Evolutionary conservation across 2,113 vertebrate genomes (phyloP).

Genomic region (Chloropsis hardwickii): DNA sequence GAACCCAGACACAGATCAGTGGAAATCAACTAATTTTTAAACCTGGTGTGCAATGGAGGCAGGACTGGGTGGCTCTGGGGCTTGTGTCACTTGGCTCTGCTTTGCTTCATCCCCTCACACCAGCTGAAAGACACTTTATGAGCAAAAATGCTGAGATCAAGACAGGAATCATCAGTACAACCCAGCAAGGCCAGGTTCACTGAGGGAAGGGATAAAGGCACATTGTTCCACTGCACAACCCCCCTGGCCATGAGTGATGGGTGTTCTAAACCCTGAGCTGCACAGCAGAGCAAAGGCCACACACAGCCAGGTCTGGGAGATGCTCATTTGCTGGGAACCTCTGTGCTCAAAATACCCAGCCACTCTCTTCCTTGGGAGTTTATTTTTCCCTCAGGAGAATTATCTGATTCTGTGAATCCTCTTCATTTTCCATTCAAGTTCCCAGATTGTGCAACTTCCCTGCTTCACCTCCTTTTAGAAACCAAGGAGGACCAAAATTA

Average conservation of each 20-base stretch:
- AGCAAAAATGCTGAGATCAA: neutral
- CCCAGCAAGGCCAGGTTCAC: neutral
- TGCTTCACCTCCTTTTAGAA: neutral
- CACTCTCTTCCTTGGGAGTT: neutral
- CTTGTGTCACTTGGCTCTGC: neutral
- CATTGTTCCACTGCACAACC: neutral
- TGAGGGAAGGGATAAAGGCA: neutral
- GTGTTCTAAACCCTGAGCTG: neutral
- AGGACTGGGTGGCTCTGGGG: neutral
- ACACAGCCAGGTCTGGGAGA: neutral
- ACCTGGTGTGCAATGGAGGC: neutral
- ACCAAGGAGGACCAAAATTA: neutral
- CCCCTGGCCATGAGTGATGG: neutral
- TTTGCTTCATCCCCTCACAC: neutral
- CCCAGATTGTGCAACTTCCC: neutral
- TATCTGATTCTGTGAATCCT: neutral
- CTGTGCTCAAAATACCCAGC: neutral
- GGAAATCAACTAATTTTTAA: neutral
- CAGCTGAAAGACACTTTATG: neutral
- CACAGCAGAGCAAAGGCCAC: neutral
- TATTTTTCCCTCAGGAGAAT: conserved; percentile 11
- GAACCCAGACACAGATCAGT: neutral
- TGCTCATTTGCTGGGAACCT: neutral
- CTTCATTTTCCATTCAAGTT: neutral
- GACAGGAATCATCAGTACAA: neutral